Conservation (phyloP, 1,140 invertebrate genomes). For the Drosophila lini region DNA sequence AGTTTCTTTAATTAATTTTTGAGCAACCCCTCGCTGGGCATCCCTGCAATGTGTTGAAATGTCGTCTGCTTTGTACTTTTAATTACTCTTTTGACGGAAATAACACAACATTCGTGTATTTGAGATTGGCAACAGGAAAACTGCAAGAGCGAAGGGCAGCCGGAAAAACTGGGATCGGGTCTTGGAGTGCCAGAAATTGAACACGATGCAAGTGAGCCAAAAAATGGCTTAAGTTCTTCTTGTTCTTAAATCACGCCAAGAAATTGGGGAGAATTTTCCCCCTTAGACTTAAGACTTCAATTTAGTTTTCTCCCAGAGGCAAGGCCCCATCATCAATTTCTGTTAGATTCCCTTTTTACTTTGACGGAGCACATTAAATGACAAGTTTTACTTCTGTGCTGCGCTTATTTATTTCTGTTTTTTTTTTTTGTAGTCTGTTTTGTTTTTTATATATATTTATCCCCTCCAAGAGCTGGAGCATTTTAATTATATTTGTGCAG, state of each 20-base stretch:
- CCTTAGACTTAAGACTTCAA: constrained; percentile 10
- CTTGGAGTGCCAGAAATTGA: constrained; percentile 15
- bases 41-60: constrained; percentile 59
- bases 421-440: neutral
- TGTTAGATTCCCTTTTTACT: constrained; percentile 47
- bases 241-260: constrained; percentile 6
- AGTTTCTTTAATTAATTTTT: neutral
- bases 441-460: constrained; percentile 17
- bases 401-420: constrained; percentile 41
- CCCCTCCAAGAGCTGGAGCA: constrained; percentile 43
- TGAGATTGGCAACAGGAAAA: constrained; percentile 51
- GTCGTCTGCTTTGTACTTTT: constrained; percentile 76
- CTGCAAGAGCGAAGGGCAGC: constrained; percentile 8
- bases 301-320: constrained; percentile 12
- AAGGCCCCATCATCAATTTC: constrained; percentile 28
- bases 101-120: constrained; percentile 77
- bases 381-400: constrained; percentile 58
- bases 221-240: neutral
- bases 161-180: neutral
- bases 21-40: constrained; percentile 32
- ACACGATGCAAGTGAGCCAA: constrained; percentile 17
- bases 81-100: constrained; percentile 82
- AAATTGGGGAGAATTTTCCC: neutral
- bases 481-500: constrained; percentile 81
- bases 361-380: constrained; percentile 72